Evolutionary conservation across 92 coral and sea anemone genomes (phyloP).

Genomic region (Epizoanthus fatuus): DNA sequence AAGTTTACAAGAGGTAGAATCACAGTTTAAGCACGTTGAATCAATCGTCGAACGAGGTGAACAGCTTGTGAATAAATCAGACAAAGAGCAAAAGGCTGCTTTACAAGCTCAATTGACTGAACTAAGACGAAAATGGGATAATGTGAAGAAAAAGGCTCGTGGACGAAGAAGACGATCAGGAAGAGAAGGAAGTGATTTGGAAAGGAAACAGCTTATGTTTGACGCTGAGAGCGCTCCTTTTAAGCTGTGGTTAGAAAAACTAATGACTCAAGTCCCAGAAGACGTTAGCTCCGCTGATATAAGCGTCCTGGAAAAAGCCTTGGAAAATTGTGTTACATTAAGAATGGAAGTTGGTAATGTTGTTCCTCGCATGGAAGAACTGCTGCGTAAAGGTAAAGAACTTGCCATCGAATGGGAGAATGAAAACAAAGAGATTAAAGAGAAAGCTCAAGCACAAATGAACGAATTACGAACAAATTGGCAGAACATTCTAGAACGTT

Average conservation of each 20-base stretch:
- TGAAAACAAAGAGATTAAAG: slow-evolving; percentile 38
- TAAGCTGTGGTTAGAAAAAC: slow-evolving; percentile 50
- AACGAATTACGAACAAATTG: slow-evolving; percentile 26
- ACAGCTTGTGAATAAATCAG: slow-evolving; percentile 24
- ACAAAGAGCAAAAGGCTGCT: slow-evolving; percentile 48
- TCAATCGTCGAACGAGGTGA: slow-evolving; percentile 66
- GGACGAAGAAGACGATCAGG: slow-evolving; percentile 57
- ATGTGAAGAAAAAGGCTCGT: slow-evolving; percentile 60
- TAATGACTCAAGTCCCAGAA: slow-evolving; percentile 44
- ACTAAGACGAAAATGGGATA: slow-evolving; percentile 69
- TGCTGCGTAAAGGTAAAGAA: slow-evolving; percentile 64
- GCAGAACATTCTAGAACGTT: slow-evolving; percentile 7
- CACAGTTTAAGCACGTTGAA: slow-evolving; percentile 54
- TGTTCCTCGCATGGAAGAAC: slow-evolving; percentile 58
- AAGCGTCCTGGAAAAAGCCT: slow-evolving; percentile 49
- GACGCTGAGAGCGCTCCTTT: slow-evolving; percentile 61
- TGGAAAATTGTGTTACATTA: slow-evolving; percentile 50
- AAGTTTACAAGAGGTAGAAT: slow-evolving; percentile 59
- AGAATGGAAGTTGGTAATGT: slow-evolving; percentile 54
- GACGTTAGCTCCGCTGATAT: slow-evolving; percentile 40
- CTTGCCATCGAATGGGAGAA: slow-evolving; percentile 60
- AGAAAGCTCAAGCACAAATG: slow-evolving; percentile 42
- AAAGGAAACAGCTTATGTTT: slow-evolving; percentile 69
- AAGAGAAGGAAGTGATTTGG: slow-evolving; percentile 72
- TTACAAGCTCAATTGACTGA: slow-evolving; percentile 59